Evolutionary conservation across 2,797 vertebrate genomes (phyloP), one percentile per base, ranked within the genome.

Genomic region (Tachyglossus aculeatus): DNA sequence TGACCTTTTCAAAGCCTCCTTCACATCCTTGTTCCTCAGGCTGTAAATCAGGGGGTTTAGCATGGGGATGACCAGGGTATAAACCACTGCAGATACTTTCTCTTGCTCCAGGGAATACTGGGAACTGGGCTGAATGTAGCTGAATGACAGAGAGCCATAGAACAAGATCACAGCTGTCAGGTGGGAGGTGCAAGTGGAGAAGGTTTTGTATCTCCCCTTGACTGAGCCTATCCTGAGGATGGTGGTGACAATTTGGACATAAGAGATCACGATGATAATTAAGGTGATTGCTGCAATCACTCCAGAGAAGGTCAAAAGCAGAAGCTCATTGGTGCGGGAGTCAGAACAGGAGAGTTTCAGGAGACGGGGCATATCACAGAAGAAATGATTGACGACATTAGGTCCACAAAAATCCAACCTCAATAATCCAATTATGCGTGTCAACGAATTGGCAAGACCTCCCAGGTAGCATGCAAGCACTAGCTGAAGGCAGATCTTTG

Each of bases 341-440:
- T 82, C 40, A 0, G 79, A 80, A 24, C 88, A 89, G 15, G 81
- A 41, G 12, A 86, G 77, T 14, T 62, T 84, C 59, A 90, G 47
- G 70, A 88, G 62, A 9, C 84, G 75, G 10, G 82, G 83, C 0
- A 85, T 52, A n/a, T 90, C 88, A 37, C 86, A 90, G 51, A 90
- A 89, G 39, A 69, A 89, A 13, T 86, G 81, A 40, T 87, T 85
- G 57, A 88, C 65, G 36, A 78, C 9, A 1, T 82, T 80, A 5
- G 77, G 74, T 0, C 74, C 77, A 3, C 82, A 89, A 31, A 91
- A 89, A 1, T 79, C 79, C 6, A 89, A 43, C 0, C 19, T 66
- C 29, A 89, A 67, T 39, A 89, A 83, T 37, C 55, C 79, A 11
- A 67, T 56, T 0, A 79, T 89, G 5, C 88, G 85, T 16, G 62